Base-by-base conservation (phyloP, 2,113 vertebrate genomes). In the Pterocles burchelli region DNA sequence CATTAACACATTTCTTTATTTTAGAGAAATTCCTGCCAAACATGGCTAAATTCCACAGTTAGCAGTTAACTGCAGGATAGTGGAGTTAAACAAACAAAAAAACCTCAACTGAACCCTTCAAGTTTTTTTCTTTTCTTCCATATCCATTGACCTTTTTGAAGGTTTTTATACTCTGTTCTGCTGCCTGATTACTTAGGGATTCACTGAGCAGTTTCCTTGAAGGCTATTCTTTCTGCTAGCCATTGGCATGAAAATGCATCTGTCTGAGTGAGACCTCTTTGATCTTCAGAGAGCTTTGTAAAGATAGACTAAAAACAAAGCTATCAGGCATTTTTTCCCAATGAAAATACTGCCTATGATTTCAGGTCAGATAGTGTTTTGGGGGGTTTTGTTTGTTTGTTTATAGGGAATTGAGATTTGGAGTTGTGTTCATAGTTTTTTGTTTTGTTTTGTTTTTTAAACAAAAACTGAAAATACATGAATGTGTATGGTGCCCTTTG, bases 271-370 rank as follows among this genome's bases (percentile, higher is more conserved):
- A 97, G 96, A 87, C 93, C 86, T 94, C 92, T 98, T 97, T 98
- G 96, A 97, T 98, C 96, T 97, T 96, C 89, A 78, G 95, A 97
- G 95, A 90, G 96, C 88, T 97, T 95, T 95, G 95, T 97, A 92
- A 96, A 95, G 91, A 94, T 36, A 96, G 90, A 96, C 96, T 97
- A 96, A 92, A 97, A 96, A 93, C 89, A 94, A 95, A 94, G 71
- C 95, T 96, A 88, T 95, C 68, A 75, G 95, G 88, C 85, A 57
- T 82, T 95, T 97, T 94, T 95, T 62, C 61, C 68, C 84, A 68
- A 45, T 93, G 76, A 96, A 96, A 96, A 88, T 88, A 87, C 72
- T 88, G 83, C 49, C 62, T 38, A 20, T 95, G 91, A 89, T 96
- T 97, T 94, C 76, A 90, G 89, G 81, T 85, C 78, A 75, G 89